Conservation (phyloP, 2,888 invertebrate species). For the Spodoptera littoralis region DNA sequence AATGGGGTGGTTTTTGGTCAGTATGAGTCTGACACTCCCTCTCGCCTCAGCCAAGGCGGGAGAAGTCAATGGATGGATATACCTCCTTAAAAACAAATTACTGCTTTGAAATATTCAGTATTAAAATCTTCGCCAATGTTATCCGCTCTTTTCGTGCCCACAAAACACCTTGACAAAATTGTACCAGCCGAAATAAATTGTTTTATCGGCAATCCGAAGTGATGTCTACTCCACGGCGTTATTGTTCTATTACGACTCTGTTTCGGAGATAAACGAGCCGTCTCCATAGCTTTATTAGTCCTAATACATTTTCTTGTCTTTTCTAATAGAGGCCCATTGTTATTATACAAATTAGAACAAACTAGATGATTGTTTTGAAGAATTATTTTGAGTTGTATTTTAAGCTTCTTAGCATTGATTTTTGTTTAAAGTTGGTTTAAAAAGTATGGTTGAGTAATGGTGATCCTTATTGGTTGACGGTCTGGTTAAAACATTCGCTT, state of each 20-base stretch:
- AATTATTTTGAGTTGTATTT: not conserved
- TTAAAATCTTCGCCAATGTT: not conserved
- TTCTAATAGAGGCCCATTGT: not conserved
- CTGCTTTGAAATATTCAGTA: not conserved
- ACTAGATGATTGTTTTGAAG: not conserved
- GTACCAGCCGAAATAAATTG: conserved; percentile 64
- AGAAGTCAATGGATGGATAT: too few relatives aligned
- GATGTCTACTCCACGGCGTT: conserved; percentile 50
- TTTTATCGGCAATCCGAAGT: conserved; percentile 62
- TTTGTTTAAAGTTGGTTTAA: too few relatives aligned
- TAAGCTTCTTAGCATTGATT: too few relatives aligned
- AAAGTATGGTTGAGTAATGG: too few relatives aligned
- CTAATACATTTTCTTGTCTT: conserved; percentile 21
- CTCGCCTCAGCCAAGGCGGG: too few relatives aligned
- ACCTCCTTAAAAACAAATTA: too few relatives aligned
- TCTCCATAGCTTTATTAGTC: conserved; percentile 40
- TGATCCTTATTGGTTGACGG: too few relatives aligned
- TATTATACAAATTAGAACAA: not conserved
- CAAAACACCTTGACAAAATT: conserved; percentile 50
- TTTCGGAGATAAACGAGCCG: conserved; percentile 36
- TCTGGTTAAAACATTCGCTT: too few relatives aligned
- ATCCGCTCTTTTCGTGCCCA: conserved; percentile 49
- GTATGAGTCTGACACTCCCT: too few relatives aligned
- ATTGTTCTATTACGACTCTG: conserved; percentile 52
- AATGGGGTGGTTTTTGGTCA: too few relatives aligned